Evolutionary conservation across 2,888 invertebrate species (phyloP), one percentile per base, ranked within the genome.

Genomic region (Teinopalpus imperialis): DNA sequence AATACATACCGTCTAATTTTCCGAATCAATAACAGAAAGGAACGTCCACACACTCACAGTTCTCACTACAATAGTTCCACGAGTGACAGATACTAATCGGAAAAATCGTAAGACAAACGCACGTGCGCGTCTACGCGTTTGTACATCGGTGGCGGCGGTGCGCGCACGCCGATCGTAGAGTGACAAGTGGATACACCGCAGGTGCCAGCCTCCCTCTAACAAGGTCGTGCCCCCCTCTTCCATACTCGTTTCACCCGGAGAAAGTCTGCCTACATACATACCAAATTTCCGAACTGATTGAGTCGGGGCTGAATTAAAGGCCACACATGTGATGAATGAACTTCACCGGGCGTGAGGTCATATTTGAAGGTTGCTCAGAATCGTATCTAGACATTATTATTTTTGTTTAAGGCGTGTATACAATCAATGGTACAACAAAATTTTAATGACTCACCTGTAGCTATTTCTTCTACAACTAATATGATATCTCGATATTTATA

Each of bases 241-340:
- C 66, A 58, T 59, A 56, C 49, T 66, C 79, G 74, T 85, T 85
- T 85, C 85, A 79, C 83, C 81, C 74, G 69, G 87, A 81, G 87
- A 86, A 87, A 87, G 87, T 86, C 81, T 82, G 74, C 87, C 87
- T 87, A 86, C 86, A 86, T 87, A 85, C 87, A 86, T 87, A 87
- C 86, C 82, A 83, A 87, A 86, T 86, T 78, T 85, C 72, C 80
- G 77, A 82, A 78, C 77, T 77, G 82, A 85, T 85, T 79, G 81
- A 81, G 71, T 70, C 67, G 73, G 56, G 73, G 56, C 59, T 68
- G 74, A 59, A 63, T 63, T 61, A 63, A 61, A 57, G 57, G 54
- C 59, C 52, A 49, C 34, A 31, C 18, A 35, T 52, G 52, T 63
- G 61, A 63, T 63, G 63, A 63, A 63, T 62, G 63, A 61, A 61